Conservation (phyloP, 1,140 invertebrate genomes). For the Leptinotarsa texana region DNA sequence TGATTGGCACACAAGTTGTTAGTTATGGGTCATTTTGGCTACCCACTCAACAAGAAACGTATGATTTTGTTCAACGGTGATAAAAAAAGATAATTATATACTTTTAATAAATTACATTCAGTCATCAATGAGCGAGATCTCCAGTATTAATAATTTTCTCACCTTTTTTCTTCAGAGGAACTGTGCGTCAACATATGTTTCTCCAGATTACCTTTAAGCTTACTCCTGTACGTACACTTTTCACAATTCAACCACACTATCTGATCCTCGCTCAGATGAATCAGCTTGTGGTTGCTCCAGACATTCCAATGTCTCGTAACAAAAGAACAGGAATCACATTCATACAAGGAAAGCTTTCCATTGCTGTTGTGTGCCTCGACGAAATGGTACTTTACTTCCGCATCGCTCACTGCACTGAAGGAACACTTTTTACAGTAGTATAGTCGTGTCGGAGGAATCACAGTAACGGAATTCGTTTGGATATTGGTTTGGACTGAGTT, state of each 20-base stretch:
- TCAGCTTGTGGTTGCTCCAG: conserved; percentile 5
- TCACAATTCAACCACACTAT: conserved; percentile 5
- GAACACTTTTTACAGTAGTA: conserved; percentile 3
- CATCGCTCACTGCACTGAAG: not conserved
- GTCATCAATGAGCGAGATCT: too few species aligned
- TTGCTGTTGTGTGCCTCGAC: not conserved
- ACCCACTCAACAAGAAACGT: too few species aligned
- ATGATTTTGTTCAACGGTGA: too few species aligned
- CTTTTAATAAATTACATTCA: too few species aligned
- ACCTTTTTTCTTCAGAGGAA: conserved; percentile 6
- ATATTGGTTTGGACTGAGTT: too few species aligned
- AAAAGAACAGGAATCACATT: conserved; percentile 1
- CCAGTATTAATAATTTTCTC: not conserved
- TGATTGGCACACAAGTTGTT: too few species aligned
- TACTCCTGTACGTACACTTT: not conserved
- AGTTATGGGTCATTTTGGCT: too few species aligned
- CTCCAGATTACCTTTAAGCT: conserved; percentile 2
- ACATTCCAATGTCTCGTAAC: conserved; percentile 10
- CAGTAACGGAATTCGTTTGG: too few species aligned
- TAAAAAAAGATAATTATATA: too few species aligned
- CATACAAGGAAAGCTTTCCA: not conserved
- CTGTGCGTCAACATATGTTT: conserved; percentile 10
- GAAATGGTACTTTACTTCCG: conserved; percentile 13
- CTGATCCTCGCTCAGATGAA: conserved; percentile 10
- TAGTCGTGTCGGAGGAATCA: too few species aligned